Base-by-base conservation (phyloP, 2,888 invertebrate genomes). In the Drosophila algonquin region DNA sequence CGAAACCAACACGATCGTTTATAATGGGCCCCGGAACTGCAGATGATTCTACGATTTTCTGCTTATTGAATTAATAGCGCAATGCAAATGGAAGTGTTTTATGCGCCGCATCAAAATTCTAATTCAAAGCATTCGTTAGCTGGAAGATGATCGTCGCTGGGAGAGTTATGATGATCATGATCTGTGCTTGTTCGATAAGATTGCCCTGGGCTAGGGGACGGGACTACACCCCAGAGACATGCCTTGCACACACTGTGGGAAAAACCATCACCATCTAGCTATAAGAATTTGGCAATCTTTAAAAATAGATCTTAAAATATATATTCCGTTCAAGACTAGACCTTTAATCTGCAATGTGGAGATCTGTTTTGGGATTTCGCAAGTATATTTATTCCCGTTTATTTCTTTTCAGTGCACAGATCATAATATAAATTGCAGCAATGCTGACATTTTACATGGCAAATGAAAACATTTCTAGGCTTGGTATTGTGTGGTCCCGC, bases 381-480 rank as follows among this genome's bases (percentile, higher is more conserved):
- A 27, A 27, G 27, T 27, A 7, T 2, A 21, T 21, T 21, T 30
- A 12, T 35, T 18, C 2, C 18, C 47, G 16, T 6, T 16, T 5
- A 47, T 40, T 46, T 47, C 10, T 18, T 10, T 2, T 18, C 16
- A 47, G 47, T 18, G 16, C 18, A 47, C 48, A 35, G 55, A 67
- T 55, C 67, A 67, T 68, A 51, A 45, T 52, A 57, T 52, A 63
- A 63, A 69, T 35, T 71, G 63, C 73, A 63, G 75, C 72, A 63
- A 75, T 47, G 80, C 89, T 84, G 83, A 80, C 83, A 84, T 84
- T 84, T 83, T 87, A 84, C 87, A 89, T 67, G 80, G 64, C 64
- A 78, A 83, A 83, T 83, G 80, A 64, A 80, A 82, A 80, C 81
- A 86, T 80, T 86, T 81, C 50, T 83, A 80, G 81, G 87, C 77